These are phyloP conservation scores for Baccha elongata DNA, from an alignment of 2,888 invertebrate species.

Conservation along the genomic window DNA sequence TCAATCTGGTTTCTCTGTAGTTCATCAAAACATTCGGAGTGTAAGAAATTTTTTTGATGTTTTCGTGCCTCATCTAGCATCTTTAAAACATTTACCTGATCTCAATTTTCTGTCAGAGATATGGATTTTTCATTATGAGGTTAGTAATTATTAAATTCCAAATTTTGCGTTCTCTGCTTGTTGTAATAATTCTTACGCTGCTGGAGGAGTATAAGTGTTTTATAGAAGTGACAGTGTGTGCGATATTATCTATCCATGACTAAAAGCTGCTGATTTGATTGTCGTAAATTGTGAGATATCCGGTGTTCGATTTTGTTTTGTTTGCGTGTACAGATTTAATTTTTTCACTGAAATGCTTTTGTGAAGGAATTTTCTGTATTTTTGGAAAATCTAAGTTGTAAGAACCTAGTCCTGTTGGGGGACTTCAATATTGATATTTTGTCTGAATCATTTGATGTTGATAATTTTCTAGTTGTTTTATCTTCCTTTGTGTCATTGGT, in stretches of 20 bases:
- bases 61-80: slow-evolving; percentile 14
- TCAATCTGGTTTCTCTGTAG: not conserved
- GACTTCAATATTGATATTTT: slow-evolving; percentile 15
- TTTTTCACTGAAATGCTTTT: not conserved
- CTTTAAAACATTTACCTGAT: slow-evolving; percentile 14
- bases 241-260: not conserved
- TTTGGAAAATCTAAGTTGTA: slow-evolving; percentile 11
- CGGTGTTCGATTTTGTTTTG: slow-evolving; percentile 5
- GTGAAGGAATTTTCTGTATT: slow-evolving; percentile 18
- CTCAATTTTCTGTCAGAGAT: slow-evolving; percentile 12
- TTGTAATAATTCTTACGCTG: slow-evolving; percentile 13
- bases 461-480: slow-evolving; percentile 4
- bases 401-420: slow-evolving; percentile 5
- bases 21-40: slow-evolving; percentile 18
- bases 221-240: not conserved
- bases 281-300: slow-evolving; percentile 19
- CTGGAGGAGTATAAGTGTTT: not conserved
- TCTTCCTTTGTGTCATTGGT: not conserved
- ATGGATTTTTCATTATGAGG: slow-evolving; percentile 1
- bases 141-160: not conserved
- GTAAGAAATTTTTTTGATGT: slow-evolving; percentile 9
- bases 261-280: slow-evolving; percentile 5
- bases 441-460: not conserved
- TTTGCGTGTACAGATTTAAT: slow-evolving; percentile 24
- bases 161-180: slow-evolving; percentile 1